These are phyloP conservation scores for Mamestra brassicae DNA, from an alignment of 2,888 invertebrate species.

Conservation along the genomic window DNA sequence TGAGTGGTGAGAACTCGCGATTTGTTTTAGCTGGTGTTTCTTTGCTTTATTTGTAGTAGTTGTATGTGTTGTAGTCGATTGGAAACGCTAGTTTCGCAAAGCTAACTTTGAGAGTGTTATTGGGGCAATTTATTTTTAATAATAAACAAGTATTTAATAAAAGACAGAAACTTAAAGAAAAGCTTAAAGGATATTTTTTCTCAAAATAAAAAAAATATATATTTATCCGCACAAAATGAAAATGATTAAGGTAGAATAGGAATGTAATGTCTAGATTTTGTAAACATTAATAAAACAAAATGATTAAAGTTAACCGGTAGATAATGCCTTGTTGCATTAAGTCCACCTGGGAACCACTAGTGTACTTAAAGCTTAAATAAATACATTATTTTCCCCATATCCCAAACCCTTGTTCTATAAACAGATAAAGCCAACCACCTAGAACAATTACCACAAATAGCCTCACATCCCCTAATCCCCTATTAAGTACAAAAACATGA, in stretches of 20 bases:
- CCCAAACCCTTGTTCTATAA: not conserved
- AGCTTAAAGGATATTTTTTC: no score
- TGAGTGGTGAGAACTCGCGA: conserved; percentile 21
- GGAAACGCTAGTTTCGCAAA: not conserved
- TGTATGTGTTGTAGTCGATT: no score
- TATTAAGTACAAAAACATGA: conserved; percentile 32
- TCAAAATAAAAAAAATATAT: no score
- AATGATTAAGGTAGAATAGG: no score
- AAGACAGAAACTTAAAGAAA: not conserved
- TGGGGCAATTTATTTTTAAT: not conserved
- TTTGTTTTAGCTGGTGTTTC: conserved; percentile 12
- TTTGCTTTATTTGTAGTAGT: not conserved
- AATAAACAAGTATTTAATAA: not conserved
- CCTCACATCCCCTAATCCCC: conserved; percentile 32
- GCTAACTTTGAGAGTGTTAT: not conserved
- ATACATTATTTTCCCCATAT: not conserved
- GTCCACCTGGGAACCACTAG: no score
- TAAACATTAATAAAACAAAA: no score
- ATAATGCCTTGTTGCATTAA: no score
- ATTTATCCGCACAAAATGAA: no score
- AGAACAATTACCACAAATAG: conserved; percentile 27
- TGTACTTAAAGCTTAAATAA: not conserved
- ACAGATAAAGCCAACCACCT: conserved; percentile 4
- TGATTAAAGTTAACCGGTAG: no score
- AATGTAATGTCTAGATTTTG: no score